Base-by-base conservation (phyloP, 2,888 invertebrate genomes). In the Heliothis peltigera region DNA sequence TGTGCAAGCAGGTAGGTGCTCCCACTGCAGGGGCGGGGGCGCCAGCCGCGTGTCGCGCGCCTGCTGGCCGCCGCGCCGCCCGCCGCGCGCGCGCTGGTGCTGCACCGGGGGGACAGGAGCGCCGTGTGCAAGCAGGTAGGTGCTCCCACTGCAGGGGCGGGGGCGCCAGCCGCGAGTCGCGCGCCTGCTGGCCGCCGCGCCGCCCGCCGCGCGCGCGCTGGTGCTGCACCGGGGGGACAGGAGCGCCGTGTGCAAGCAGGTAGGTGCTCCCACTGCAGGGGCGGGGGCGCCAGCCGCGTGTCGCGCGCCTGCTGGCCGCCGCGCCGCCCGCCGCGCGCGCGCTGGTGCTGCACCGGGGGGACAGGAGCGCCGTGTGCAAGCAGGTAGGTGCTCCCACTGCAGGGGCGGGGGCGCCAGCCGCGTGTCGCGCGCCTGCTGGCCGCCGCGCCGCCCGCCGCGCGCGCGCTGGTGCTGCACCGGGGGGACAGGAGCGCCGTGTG, bases 351-450 rank as follows among this genome's bases (percentile, higher is more conserved):
- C 35, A 57, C 54, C 70, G 48, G 59, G n/a, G n/a, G n/a, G 75
- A 57, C 59, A 51, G 84, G 60, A 39, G 28, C 52, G 60, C 89
- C 84, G 89, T 97, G 81, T 97, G 98, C 64, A 97, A 98, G 75
- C 96, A 97, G 67, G 96, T 96, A 80, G 97, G 97, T 53, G 96
- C 97, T 39, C n/a, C n/a, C n/a, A 96, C 97, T 47, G 98, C 99
- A 97, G 93, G 98, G 22, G 97, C 98, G n/a, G n/a, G n/a, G n/a
- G n/a, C n/a, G n/a, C n/a, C n/a, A n/a, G n/a, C n/a, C n/a, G n/a
- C n/a, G n/a, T 85, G 96, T 99, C 28, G 98, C 97, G 85, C 96
- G 97, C 74, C 98, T 98, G 91, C 94, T 99, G 80, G 96, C 97
- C 60, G 96, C 96, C 84, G 96, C 97, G 55, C 97, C 98, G 4